Percentiles rank a stretch among this genome's conserved stretches.
These are phyloP conservation scores for Isaurus tuberculatus DNA, from an alignment of 92 coral and sea anemone genomes.

Conservation along the genomic window DNA sequence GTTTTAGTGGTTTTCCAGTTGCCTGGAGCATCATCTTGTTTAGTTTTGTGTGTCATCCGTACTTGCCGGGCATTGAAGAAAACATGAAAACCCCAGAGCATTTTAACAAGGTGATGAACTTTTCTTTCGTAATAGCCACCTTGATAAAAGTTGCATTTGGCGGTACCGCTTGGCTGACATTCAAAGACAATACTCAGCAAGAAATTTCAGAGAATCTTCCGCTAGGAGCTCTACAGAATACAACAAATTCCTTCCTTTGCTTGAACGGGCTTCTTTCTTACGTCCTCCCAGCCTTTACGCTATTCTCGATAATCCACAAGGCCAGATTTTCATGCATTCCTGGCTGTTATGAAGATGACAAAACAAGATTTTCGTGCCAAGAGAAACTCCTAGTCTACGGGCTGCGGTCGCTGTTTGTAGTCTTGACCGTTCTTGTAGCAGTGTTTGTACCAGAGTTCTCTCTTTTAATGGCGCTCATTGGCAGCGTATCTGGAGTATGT, in stretches of 20 bases:
- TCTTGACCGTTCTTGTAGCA: constrained; percentile 75
- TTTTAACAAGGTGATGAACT: constrained; percentile 92
- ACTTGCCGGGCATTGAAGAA: constrained; percentile 91
- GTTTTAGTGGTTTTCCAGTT: constrained; percentile 89
- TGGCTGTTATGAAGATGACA: constrained; percentile 88
- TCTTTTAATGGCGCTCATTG: constrained; percentile 92
- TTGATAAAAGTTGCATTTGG: constrained; percentile 82
- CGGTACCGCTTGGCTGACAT: constrained; percentile 88
- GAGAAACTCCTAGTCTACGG: constrained; percentile 75
- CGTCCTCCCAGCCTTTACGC: constrained; percentile 91
- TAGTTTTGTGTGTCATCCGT: constrained; percentile 98
- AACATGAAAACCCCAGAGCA: constrained; percentile 87
- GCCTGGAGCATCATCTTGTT: constrained; percentile 97
- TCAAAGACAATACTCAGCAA: constrained; percentile 85
- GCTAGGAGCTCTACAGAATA: constrained; percentile 86
- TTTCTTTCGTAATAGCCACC: constrained; percentile 82
- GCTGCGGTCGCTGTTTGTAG: constrained; percentile 83
- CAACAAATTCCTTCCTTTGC: constrained; percentile 90
- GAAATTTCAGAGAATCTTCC: constrained; percentile 98
- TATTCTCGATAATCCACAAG: constrained; percentile 88
- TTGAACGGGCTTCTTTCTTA: constrained; percentile 94
- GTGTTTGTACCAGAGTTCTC: constrained; percentile 94
- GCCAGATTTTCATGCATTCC: constrained; percentile 78
- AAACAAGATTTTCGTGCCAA: constrained; percentile 70
- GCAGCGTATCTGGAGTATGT: constrained; percentile 92